phyloP scores from a whole-genome alignment of 1,140 invertebrate genomes.

The Eumeta japonica region DNA sequence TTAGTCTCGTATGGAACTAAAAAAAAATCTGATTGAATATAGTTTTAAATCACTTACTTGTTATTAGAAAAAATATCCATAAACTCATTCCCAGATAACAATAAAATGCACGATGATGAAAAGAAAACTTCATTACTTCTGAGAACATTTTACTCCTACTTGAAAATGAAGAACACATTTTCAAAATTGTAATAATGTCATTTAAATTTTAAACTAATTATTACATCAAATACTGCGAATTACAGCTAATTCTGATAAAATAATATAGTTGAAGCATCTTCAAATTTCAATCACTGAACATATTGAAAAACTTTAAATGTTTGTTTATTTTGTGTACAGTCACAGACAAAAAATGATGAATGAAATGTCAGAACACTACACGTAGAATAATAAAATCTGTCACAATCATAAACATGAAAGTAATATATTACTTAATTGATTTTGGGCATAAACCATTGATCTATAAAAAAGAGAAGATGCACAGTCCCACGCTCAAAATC shows the following conservation, averaged over 20 bases:
- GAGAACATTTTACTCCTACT: constrained; percentile 18
- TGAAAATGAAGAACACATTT: neutral
- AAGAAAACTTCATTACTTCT: constrained; percentile 66
- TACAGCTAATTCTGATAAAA: neutral
- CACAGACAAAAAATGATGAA: too few relatives aligned
- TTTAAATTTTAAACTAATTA: neutral
- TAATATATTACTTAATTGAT: too few relatives aligned
- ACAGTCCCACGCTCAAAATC: too few relatives aligned
- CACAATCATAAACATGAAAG: too few relatives aligned
- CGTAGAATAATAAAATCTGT: too few relatives aligned
- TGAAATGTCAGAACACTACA: too few relatives aligned
- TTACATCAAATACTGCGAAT: neutral
- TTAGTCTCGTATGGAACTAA: too few relatives aligned
- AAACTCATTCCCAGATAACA: constrained; percentile 75
- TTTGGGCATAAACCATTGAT: too few relatives aligned
- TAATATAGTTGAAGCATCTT: neutral
- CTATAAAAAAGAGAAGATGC: too few relatives aligned
- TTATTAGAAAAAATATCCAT: constrained; percentile 76
- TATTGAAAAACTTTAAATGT: too few relatives aligned
- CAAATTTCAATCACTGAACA: too few relatives aligned
- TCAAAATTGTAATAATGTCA: neutral
- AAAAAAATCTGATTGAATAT: constrained; percentile 1
- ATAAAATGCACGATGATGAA: constrained; percentile 72
- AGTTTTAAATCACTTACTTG: constrained; percentile 51
- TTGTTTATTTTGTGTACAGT: too few relatives aligned